Evolutionary conservation across 2,113 vertebrate species (phyloP).

Genomic region (Myotis lucifugus): DNA sequence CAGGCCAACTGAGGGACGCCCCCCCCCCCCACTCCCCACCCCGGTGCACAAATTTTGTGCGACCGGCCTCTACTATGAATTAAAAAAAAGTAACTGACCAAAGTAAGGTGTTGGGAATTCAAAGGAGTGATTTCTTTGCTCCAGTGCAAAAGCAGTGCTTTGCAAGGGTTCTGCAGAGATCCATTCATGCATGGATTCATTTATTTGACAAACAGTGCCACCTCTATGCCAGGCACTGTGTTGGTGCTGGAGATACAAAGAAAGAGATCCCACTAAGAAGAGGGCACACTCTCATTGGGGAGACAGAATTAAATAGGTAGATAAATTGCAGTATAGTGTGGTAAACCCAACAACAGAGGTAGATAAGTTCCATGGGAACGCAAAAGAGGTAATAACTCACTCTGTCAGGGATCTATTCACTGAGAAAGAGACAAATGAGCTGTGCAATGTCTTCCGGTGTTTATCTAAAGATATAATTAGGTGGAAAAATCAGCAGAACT

Average conservation of each 20-base stretch:
- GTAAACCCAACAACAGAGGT: background rate
- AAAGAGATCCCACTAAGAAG: background rate
- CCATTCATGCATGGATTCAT: background rate
- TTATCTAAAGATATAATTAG: background rate
- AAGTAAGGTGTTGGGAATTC: background rate
- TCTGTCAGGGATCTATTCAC: background rate
- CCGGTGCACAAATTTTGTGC: too few relatives aligned
- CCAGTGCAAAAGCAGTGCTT: background rate
- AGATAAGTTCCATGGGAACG: background rate
- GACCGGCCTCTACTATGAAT: background rate
- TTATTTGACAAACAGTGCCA: background rate
- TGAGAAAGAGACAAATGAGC: background rate
- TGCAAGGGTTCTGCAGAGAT: background rate
- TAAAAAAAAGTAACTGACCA: background rate
- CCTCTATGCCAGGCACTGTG: background rate
- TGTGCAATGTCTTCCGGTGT: background rate
- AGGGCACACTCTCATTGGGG: background rate
- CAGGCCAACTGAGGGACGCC: too few relatives aligned
- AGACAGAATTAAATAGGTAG: background rate
- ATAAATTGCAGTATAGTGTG: background rate
- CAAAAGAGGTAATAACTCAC: background rate
- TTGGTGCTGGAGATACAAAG: background rate
- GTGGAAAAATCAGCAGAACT: background rate
- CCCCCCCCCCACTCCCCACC: too few relatives aligned
- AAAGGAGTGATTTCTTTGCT: background rate